Base-by-base conservation (phyloP, 2,888 invertebrate species). In the Nemoura dubitans region DNA sequence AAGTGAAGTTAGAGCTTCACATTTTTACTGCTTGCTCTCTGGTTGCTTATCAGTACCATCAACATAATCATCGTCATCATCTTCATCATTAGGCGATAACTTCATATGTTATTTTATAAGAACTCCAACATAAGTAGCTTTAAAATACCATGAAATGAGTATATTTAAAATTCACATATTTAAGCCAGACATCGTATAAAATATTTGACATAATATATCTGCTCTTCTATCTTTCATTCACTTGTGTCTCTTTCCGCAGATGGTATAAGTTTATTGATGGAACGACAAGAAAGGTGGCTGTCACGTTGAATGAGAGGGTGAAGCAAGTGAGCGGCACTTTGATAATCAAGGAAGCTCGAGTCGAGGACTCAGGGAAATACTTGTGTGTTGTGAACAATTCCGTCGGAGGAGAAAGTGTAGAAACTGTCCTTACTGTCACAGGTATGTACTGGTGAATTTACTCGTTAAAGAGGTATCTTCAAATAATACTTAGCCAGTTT, bases 261-360 rank as follows among this genome's bases (percentile, higher is more conserved):
- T 98, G 97, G 98, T 98, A 97, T 92, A 98, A 98, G 91, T 97
- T 97, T 92, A 95, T 97, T 90, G 97, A 97, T 89, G 97, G 97
- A 86, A 96, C 96, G 0, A 94, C 95, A 2, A 94, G 97, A 86
- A 97, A 97, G 91, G 96, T 97, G 91, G 96, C 96, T n/a, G 97
- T 98, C n/a, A 94, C 95, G 76, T 92, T 98, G 89, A 96, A 97
- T 91, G 98, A 98, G 88, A 94, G 98, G 89, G 96, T 98, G 27
- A 96, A 97, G 90, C 98, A 98, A 93, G 97, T 97, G 25, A 98
- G 98, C 88, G 98, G 98, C 87, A 98, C 98, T 88, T 93, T 99
- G 89, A 97, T 98, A 89, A 98, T 99, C 89, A 95, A 96, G 89
- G 97, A 97, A 91, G 97, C 98, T 21, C 95, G 96, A 90, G 97